Conservation (phyloP, 2,888 invertebrate genomes). For the Synanthedon formicaeformis region DNA sequence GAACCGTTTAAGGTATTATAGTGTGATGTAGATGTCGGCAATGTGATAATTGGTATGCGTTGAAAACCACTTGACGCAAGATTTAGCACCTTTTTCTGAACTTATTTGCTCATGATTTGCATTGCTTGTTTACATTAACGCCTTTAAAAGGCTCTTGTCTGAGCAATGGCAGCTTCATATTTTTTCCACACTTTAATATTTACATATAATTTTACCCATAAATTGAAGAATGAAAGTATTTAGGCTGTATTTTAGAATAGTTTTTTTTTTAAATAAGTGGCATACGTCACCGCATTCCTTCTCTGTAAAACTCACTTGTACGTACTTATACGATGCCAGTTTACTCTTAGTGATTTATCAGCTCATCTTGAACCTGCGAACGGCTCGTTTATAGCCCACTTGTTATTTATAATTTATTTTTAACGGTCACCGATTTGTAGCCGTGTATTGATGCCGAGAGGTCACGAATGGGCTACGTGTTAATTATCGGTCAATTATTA, state of each 20-base stretch:
- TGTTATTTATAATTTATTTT: slow-evolving; percentile 71
- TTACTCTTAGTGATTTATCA: slow-evolving; percentile 55
- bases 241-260: too few relatives aligned
- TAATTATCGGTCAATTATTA: slow-evolving; percentile 24
- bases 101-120: slow-evolving; percentile 36
- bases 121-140: slow-evolving; percentile 45
- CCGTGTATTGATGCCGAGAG: slow-evolving; percentile 21
- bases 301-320: slow-evolving; percentile 40
- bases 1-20: slow-evolving; percentile 30
- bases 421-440: slow-evolving; percentile 65
- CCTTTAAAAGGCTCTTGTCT: slow-evolving; percentile 13
- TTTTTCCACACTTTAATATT: too few relatives aligned
- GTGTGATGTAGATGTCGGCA: slow-evolving; percentile 41
- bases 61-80: slow-evolving; percentile 40
- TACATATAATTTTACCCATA: too few relatives aligned
- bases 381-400: slow-evolving; percentile 64
- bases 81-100: slow-evolving; percentile 49
- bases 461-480: slow-evolving; percentile 24
- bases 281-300: slow-evolving; percentile 40
- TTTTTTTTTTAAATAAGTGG: background rate
- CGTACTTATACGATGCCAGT: background rate
- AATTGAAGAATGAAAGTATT: too few relatives aligned
- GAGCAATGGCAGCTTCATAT: background rate
- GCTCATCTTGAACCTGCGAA: slow-evolving; percentile 65
- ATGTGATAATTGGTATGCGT: slow-evolving; percentile 62